Evolutionary conservation across 2,113 vertebrate genomes (phyloP), one percentile per base, ranked within the genome.

Genomic region (Poeciliopsis retropinna): DNA sequence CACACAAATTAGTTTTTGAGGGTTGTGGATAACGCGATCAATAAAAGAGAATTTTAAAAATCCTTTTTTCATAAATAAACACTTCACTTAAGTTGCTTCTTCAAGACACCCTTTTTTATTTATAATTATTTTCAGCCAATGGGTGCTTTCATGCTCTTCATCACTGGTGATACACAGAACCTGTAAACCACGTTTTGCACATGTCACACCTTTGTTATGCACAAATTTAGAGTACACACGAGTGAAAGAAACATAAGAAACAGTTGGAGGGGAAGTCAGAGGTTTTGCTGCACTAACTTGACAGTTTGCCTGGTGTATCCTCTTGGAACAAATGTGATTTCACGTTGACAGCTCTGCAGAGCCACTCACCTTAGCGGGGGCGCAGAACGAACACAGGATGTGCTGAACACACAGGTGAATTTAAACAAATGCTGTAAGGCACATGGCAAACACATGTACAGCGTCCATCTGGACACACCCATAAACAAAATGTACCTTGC

Each of bases 1-100:
- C 60, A 28, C 70, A 81, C 82, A 86, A 91, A 89, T 88, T 5
- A 83, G 72, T 82, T 90, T 80, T 77, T 72, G 75, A 25, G 34
- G 67, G 57, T 62, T 75, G 74, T 70, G 74, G 78, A 88, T 76
- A 77, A 84, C 64, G 65, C 37, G 79, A 82, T 79, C 72, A 77
- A 77, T 79, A 84, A 85, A 72, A 72, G 66, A 71, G 73, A 62
- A 82, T 76, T 72, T 78, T 28, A 85, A 84, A 57, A 78, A 87
- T 72, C 30, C 34, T 37, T 1, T 63, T 64, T 66, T 67, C 27
- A 73, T 75, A 70, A 84, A 86, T 67, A 80, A 82, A 85, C 72
- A 28, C 15, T 14, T 60, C 51, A 22, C 39, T 60, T 30, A 37
- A 32, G 47, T 70, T 76, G 64, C 69, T 81, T 67, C 77, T 77